Evolutionary conservation across 2,797 vertebrate genomes (phyloP), one percentile per base, ranked within the genome.

Genomic region (Meriones psammophilus): DNA sequence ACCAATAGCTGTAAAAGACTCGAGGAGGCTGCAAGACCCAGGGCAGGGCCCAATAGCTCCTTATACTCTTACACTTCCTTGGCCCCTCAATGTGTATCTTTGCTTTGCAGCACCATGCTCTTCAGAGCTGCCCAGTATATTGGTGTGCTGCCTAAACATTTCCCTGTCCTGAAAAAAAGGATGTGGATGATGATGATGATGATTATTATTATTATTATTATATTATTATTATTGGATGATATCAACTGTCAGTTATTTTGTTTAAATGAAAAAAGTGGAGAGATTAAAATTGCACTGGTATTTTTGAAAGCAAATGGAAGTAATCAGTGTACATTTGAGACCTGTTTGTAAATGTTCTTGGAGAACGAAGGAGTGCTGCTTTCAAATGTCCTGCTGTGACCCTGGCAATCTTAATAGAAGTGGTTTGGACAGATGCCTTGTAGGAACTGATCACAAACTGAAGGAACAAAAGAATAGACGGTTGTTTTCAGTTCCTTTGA

Each of bases 361-460:
- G 96, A 98, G 87, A 97, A 96, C 0, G 3, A n/a, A 86, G 83
- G 42, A 24, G 54, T 1, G 78, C 79, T 15, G 93, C 97, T 97
- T 97, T 88, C 91, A 91, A 96, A 88, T 96, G 97, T 97, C 98
- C 97, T 97, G 96, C 98, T 97, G 97, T 97, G 98, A 98, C 97
- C 97, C 76, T 54, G 84, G 97, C 8, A 1, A 86, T 96, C 92
- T 97, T 97, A 97, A 97, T 50, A 97, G 96, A 96, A 98, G 96
- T 95, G 91, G 74, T 96, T 98, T 98, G 97, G 97, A 97, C 81
- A 76, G 62, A 17, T 92, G 96, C 98, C 97, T 97, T 96, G 97
- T 78, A 71, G 54, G 97, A 98, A 97, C 89, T 93, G 96, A 97
- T 98, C 97, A 88, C 93, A 95, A 85, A 81, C 58, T 28, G 88